These are phyloP conservation scores for Cryptus armator DNA, from an alignment of 2,888 invertebrate genomes.

Conservation along the genomic window DNA sequence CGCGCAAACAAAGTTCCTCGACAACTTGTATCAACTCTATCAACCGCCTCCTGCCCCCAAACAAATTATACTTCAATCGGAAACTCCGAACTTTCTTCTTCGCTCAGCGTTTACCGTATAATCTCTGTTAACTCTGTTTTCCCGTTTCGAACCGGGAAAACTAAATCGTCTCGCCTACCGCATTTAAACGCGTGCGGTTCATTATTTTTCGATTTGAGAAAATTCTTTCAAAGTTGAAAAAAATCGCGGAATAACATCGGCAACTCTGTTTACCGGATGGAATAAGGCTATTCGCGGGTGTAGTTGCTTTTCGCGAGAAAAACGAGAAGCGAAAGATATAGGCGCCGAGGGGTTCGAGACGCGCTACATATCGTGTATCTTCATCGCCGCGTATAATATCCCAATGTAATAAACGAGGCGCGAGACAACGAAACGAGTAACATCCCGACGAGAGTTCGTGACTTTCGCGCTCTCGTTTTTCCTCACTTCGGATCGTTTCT, in stretches of 20 bases:
- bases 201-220: not conserved
- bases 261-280: not conserved
- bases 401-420: slow-evolving; percentile 63
- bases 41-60: not conserved
- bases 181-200: not conserved
- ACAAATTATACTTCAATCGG: slow-evolving; percentile 27
- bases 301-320: slow-evolving; percentile 2
- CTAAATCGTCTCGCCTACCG: not conserved
- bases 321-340: slow-evolving; percentile 5
- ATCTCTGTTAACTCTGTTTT: not conserved
- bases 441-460: slow-evolving; percentile 23
- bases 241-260: not conserved
- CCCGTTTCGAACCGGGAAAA: not conserved
- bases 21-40: slow-evolving; percentile 2
- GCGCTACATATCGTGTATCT: slow-evolving; percentile 15
- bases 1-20: not conserved
- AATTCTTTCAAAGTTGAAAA: not conserved
- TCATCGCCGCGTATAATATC: slow-evolving; percentile 50
- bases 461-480: slow-evolving; percentile 50
- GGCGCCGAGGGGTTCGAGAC: not conserved
- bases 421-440: slow-evolving; percentile 59
- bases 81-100: not conserved
- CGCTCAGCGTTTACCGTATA: not conserved
- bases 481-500: slow-evolving; percentile 9
- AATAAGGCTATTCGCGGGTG: slow-evolving; percentile 3